A percentile compares a stretch with the other conserved stretches of the same genome.
These are phyloP conservation scores for Caenorhabditis uteleia DNA, from an alignment of 2,888 invertebrate species.

Conservation along the genomic window DNA sequence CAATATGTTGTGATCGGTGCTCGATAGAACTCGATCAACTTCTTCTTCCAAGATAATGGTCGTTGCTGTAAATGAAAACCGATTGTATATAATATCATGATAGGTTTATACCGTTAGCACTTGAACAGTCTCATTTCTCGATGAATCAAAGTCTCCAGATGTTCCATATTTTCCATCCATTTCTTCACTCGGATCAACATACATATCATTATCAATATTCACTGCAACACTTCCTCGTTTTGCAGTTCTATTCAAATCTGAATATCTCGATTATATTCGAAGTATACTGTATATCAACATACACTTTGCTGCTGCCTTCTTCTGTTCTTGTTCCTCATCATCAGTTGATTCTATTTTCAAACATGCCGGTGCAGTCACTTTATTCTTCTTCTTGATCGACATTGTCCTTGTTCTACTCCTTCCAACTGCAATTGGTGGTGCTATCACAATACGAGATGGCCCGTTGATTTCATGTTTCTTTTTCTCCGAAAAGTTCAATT, in stretches of 20 bases:
- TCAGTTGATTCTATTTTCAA: constrained; percentile 15
- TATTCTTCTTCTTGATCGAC: constrained; percentile 35
- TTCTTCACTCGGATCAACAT: constrained; percentile 32
- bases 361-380: constrained; percentile 24
- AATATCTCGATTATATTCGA: not conserved
- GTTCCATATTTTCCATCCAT: constrained; percentile 16
- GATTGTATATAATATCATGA: not conserved
- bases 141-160: constrained; percentile 14
- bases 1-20: constrained; percentile 99
- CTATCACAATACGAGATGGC: constrained; percentile 19
- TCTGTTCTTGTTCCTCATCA: constrained; percentile 28
- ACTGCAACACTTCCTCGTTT: constrained; percentile 34
- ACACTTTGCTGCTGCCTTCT: constrained; percentile 30
- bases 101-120: constrained; percentile 25
- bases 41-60: constrained; percentile 58
- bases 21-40: constrained; percentile 93
- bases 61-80: constrained; percentile 28
- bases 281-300: not conserved
- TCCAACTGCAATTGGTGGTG: constrained; percentile 25
- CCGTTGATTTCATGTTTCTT: constrained; percentile 8
- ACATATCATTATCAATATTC: constrained; percentile 26
- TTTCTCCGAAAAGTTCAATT: constrained; percentile 29
- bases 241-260: constrained; percentile 29
- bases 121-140: constrained; percentile 29
- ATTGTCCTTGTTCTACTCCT: constrained; percentile 29